Evolutionary conservation across 2,888 invertebrate genomes (phyloP), one percentile per base, ranked within the genome.

Genomic region (Julus scanicus): DNA sequence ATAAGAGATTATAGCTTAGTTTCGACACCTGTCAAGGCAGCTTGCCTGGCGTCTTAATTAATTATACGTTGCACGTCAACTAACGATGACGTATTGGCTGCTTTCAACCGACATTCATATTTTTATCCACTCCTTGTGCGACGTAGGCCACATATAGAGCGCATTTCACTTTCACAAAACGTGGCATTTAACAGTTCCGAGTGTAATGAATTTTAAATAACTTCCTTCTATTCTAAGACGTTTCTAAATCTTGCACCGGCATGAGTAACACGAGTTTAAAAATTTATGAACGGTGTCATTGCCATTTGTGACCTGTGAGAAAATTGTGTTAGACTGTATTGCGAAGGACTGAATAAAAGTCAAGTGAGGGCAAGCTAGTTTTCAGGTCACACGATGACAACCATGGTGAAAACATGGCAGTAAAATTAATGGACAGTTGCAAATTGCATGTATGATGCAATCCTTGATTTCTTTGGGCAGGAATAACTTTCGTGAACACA

Each of bases 21-120:
- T 71, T 71, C 71, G 71, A 71, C 71, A 71, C 71, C 71, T 71
- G 71, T 71, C 71, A 71, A 71, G 71, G 71, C 71, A 71, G 71
- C 71, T 71, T 71, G 29, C 71, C 71, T 71, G 13, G 71, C 29
- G 71, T 71, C 71, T 71, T 71, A 71, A 71, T 71, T 71, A 71
- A 71, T 71, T 71, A 71, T 71, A 71, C 71, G 71, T 29, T 11
- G 71, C 8, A 29, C 29, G 71, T 71, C 71, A 71, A 71, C 71
- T 71, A 71, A 71, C 71, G 71, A 71, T 71, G 71, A 71, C 71
- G 71, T 71, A 71, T 71, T 71, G 29, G 71, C 71, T 71, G 71
- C 29, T 4, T 71, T 20, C 29, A n/a, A 71, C 11, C 71, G 71
- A 71, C 71, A 29, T 71, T 71, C 71, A 71, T 71, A 71, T 71